Percentiles rank a stretch among this genome's conserved stretches.
These are phyloP conservation scores for Rhagonycha fulva DNA, from an alignment of 2,888 invertebrate species.

Conservation along the genomic window DNA sequence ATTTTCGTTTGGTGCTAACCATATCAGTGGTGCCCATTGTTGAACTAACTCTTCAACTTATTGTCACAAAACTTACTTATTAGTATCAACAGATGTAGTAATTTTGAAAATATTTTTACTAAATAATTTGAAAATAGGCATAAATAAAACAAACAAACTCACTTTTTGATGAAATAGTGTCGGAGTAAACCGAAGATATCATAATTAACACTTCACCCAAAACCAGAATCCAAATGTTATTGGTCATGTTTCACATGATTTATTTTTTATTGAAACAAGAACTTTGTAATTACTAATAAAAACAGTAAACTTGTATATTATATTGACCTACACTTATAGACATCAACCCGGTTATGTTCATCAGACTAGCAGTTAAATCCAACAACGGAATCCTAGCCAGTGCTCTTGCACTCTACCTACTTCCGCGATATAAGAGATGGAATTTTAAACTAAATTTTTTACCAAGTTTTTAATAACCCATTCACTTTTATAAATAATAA, in stretches of 20 bases:
- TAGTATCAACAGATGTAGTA: not conserved
- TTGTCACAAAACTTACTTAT: not conserved
- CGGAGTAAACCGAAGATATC: not conserved
- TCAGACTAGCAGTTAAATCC: conserved; percentile 7
- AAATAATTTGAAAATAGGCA: not conserved
- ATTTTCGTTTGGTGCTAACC: conserved; percentile 68
- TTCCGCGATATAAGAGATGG: conserved; percentile 14
- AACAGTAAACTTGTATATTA: conserved; percentile 1
- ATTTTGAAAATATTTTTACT: not conserved
- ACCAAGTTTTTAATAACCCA: not conserved
- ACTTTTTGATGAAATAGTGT: not conserved
- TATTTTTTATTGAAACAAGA: not conserved
- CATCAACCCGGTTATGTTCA: conserved; percentile 22
- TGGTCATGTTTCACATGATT: not conserved
- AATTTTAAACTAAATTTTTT: not conserved
- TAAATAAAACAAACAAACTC: not conserved
- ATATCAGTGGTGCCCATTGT: conserved; percentile 69
- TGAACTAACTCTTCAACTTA: conserved; percentile 55
- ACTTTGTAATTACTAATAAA: not conserved
- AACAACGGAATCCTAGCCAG: conserved; percentile 1
- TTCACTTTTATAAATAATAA: conserved; percentile 2
- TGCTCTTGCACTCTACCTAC: conserved; percentile 15
- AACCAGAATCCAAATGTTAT: not conserved
- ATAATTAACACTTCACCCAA: not conserved
- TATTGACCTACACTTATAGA: conserved; percentile 22